phyloP scores from a whole-genome alignment of 2,797 vertebrate genomes.

The Glossophaga mutica region DNA sequence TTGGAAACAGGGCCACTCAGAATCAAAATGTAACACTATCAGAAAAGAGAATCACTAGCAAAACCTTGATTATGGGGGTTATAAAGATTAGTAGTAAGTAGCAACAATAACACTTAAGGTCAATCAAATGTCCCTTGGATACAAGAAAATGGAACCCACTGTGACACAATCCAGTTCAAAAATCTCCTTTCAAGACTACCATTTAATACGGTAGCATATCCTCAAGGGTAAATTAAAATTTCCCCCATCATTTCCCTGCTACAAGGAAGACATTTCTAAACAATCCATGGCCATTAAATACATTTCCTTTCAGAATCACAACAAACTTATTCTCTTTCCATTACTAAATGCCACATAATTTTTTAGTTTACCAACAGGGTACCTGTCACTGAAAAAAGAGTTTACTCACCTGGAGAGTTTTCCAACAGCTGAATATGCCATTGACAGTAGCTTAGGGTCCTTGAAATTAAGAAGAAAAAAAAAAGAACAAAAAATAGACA shows the following conservation, averaged over 20 bases:
- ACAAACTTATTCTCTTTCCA: conserved; percentile 24
- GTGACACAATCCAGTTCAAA: conserved; percentile 37
- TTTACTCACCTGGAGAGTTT: conserved; percentile 94
- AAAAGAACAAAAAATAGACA: conserved; percentile 52
- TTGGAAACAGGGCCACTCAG: not conserved
- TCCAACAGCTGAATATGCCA: conserved; percentile 98
- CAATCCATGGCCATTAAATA: not conserved
- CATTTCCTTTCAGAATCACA: conserved; percentile 44
- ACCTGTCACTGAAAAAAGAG: conserved; percentile 38
- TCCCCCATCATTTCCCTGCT: conserved; percentile 10
- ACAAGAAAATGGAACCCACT: not conserved
- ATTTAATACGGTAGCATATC: not conserved
- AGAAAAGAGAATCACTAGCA: conserved; percentile 17
- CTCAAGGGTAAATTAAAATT: conserved; percentile 41
- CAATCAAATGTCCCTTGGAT: not conserved
- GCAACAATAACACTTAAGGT: not conserved
- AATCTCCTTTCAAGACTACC: conserved; percentile 35
- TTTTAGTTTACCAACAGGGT: conserved; percentile 47
- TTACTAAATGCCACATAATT: conserved; percentile 43
- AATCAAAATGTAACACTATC: not conserved
- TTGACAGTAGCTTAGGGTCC: conserved; percentile 95
- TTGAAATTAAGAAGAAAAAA: conserved; percentile 79
- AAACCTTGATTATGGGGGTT: not conserved
- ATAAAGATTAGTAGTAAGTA: not conserved
- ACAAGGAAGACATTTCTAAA: conserved; percentile 38